Percentiles rank a stretch among this genome's conserved stretches.
Evolutionary conservation across 2,888 invertebrate species (phyloP).

Genomic region (Diabrotica balteata): DNA sequence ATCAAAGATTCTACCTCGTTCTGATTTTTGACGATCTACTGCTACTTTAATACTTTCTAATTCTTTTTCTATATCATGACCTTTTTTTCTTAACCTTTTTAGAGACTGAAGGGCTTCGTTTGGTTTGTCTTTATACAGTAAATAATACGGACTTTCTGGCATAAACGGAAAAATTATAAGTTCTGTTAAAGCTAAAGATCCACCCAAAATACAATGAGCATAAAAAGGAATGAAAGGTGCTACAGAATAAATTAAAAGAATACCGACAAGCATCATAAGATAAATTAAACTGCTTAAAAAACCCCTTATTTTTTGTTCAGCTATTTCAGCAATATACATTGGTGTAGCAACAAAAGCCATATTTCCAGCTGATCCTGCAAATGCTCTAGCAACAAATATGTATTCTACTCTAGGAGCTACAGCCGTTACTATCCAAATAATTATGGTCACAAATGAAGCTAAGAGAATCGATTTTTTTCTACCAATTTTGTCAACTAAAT

Average conservation of each 20-base stretch:
- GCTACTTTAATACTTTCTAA: constrained; percentile 54
- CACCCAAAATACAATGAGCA: constrained; percentile 47
- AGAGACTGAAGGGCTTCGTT: constrained; percentile 54
- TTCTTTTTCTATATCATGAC: constrained; percentile 54
- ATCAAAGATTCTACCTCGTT: constrained; percentile 55
- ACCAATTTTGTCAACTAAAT: constrained; percentile 53
- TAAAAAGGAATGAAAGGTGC: constrained; percentile 49
- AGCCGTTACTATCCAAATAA: constrained; percentile 56
- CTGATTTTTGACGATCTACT: constrained; percentile 55
- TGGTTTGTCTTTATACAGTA: constrained; percentile 52
- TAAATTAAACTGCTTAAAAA: constrained; percentile 55
- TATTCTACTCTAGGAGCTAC: constrained; percentile 46
- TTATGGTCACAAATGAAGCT: constrained; percentile 52
- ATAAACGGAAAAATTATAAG: constrained; percentile 51
- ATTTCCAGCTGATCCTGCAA: constrained; percentile 55
- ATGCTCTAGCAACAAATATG: constrained; percentile 51
- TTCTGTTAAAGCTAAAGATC: constrained; percentile 51
- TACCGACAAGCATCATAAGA: constrained; percentile 53
- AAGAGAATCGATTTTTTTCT: constrained; percentile 56
- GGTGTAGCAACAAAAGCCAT: constrained; percentile 57
- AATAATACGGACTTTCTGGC: constrained; percentile 57
- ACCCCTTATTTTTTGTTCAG: constrained; percentile 56
- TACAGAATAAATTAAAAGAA: constrained; percentile 51
- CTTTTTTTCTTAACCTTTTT: constrained; percentile 45
- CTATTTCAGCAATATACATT: constrained; percentile 58